Conservation (phyloP, 2,113 vertebrate genomes). For the Columbina picui region DNA sequence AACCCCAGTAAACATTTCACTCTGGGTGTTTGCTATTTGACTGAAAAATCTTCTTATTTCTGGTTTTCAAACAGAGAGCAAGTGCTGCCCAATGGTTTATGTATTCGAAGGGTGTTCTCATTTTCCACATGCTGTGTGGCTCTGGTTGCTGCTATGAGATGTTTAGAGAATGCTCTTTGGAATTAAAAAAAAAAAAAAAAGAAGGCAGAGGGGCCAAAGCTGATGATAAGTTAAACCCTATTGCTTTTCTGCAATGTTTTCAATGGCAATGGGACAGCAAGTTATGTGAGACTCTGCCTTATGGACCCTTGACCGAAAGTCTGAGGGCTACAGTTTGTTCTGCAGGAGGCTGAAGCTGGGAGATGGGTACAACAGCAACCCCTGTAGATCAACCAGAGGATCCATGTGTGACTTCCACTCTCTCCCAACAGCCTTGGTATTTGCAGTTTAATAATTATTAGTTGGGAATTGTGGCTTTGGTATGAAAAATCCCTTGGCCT, state of each 20-base stretch:
- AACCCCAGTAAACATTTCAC: background rate
- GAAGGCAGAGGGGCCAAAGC: background rate
- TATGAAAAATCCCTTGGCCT: background rate
- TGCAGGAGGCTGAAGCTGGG: background rate
- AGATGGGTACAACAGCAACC: background rate
- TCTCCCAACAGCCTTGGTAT: background rate
- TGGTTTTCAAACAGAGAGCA: constrained; percentile 12
- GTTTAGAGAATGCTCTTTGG: background rate
- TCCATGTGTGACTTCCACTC: background rate
- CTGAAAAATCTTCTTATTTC: constrained; percentile 7
- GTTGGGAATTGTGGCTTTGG: background rate
- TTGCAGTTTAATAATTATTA: background rate
- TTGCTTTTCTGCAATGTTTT: constrained; percentile 2
- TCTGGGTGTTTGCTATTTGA: background rate
- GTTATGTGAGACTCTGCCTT: background rate
- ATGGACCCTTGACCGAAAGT: background rate
- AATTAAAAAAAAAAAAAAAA: background rate
- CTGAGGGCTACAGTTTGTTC: background rate
- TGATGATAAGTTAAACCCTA: background rate
- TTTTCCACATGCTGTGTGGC: constrained; percentile 20
- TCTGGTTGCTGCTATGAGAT: background rate
- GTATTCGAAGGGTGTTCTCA: constrained; percentile 5
- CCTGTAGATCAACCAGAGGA: background rate
- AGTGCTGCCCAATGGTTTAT: constrained; percentile 10
- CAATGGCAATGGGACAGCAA: background rate